Evolutionary conservation across 2,797 vertebrate genomes (phyloP).

Genomic region (Amniataba percoides): DNA sequence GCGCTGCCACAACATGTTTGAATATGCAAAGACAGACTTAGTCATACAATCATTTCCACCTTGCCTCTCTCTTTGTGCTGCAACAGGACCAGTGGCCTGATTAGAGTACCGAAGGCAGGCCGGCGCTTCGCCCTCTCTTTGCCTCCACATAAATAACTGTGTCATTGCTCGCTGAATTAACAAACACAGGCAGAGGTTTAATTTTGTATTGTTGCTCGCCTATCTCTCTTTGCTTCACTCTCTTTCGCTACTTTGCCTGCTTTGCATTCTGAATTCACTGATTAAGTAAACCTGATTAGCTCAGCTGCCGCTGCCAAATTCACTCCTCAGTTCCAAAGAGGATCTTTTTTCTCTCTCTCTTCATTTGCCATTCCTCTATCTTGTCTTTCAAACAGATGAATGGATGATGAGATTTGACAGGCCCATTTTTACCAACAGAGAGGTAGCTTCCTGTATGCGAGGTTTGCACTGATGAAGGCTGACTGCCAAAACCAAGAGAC

Average conservation of each 20-base stretch:
- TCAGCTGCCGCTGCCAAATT: conserved; percentile 56
- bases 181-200: conserved; percentile 57
- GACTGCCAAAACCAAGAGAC: conserved; percentile 49
- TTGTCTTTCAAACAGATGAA: conserved; percentile 65
- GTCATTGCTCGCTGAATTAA: conserved; percentile 65
- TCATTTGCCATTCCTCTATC: conserved; percentile 46
- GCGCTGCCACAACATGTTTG: conserved; percentile 9
- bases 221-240: conserved; percentile 18
- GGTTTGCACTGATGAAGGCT: conserved; percentile 42
- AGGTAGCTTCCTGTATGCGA: conserved; percentile 44
- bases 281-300: conserved; percentile 76
- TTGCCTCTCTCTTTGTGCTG: conserved; percentile 33
- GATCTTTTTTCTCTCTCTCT: conserved; percentile 6
- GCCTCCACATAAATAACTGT: conserved; percentile 70
- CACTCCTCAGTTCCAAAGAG: conserved; percentile 54
- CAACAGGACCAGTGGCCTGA: conserved; percentile 42
- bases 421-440: conserved; percentile 56
- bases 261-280: conserved; percentile 65
- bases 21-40: conserved; percentile 46
- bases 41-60: conserved; percentile 43
- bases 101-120: conserved; percentile 58
- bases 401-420: conserved; percentile 68
- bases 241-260: conserved; percentile 42
- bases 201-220: conserved; percentile 57
- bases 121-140: conserved; percentile 29